Evolutionary conservation across 2,797 vertebrate genomes (phyloP).

Genomic region (Platyrinchus mystaceus): DNA sequence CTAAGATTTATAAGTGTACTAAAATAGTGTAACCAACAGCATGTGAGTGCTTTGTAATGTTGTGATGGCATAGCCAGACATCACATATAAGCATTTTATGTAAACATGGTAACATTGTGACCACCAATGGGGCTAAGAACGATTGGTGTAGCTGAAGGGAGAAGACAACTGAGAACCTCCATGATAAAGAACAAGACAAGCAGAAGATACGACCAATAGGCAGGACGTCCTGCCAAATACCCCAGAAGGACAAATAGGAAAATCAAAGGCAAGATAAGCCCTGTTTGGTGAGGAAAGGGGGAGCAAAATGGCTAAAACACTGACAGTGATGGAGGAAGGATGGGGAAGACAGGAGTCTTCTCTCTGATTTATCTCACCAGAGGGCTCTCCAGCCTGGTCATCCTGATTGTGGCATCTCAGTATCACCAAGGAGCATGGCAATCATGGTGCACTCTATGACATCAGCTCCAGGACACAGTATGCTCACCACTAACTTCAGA

Average conservation of each 20-base stretch:
- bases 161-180: background rate
- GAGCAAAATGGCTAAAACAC: background rate
- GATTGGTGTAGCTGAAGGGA: background rate
- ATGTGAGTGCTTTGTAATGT: background rate
- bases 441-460: fast-evolving
- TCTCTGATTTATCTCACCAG: background rate
- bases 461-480: background rate
- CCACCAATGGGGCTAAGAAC: background rate
- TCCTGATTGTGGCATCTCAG: background rate
- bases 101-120: background rate
- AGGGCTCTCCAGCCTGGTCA: background rate
- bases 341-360: background rate
- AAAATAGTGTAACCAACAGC: background rate
- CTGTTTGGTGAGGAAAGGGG: background rate
- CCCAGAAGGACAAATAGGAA: background rate
- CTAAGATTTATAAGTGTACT: background rate
- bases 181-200: background rate
- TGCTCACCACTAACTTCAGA: background rate
- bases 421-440: background rate
- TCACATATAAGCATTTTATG: background rate
- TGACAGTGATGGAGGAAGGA: background rate
- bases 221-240: background rate
- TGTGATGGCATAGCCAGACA: background rate
- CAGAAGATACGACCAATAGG: background rate
- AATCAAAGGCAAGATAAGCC: background rate